A percentile compares a stretch with the other conserved stretches of the same genome.
phyloP scores from a whole-genome alignment of 2,888 invertebrate genomes.

The Apamea sordens region DNA sequence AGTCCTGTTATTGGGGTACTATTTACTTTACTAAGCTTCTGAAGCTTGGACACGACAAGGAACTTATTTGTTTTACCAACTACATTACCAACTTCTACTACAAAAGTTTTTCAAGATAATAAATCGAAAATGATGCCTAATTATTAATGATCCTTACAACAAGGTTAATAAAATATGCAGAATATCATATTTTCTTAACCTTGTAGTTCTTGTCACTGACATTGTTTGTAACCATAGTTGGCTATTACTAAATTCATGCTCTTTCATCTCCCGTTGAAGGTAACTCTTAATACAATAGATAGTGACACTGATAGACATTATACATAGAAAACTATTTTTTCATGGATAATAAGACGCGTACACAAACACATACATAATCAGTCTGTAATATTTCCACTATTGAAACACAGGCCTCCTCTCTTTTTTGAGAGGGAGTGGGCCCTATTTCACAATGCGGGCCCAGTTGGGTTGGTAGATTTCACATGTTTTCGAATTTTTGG shows the following conservation, averaged over 20 bases:
- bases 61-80: background rate
- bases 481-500: too few relatives aligned
- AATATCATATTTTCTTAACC: background rate
- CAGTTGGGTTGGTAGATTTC: too few relatives aligned
- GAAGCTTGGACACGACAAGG: background rate
- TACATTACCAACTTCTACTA: background rate
- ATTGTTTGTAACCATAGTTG: background rate
- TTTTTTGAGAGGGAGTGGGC: too few relatives aligned
- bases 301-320: background rate
- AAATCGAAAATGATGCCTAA: background rate
- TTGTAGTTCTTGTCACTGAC: background rate
- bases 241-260: background rate
- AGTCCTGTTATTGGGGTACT: background rate
- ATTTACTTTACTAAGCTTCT: background rate
- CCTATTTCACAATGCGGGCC: too few relatives aligned
- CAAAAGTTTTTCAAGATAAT: background rate
- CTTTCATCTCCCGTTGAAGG: background rate
- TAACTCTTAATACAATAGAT: background rate
- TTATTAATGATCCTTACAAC: background rate
- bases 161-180: background rate
- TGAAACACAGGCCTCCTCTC: too few relatives aligned
- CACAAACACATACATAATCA: too few relatives aligned
- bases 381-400: too few relatives aligned
- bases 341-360: background rate
- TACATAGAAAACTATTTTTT: background rate